Evolutionary conservation across 2,797 vertebrate genomes (phyloP), one percentile per base, ranked within the genome.

Genomic region (Morelia viridis): DNA sequence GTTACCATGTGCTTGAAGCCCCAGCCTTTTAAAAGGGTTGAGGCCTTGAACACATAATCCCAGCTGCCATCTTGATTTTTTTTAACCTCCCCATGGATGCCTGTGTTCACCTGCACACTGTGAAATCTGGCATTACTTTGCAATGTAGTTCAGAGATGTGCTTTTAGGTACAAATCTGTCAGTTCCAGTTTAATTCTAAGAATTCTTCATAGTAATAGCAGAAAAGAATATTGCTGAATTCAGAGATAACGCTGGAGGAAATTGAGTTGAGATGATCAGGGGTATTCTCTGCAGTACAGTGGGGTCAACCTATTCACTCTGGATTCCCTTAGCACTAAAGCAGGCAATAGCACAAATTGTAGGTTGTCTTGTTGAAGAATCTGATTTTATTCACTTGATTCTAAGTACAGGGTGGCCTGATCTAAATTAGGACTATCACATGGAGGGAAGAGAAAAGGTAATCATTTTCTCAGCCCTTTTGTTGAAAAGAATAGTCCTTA

Each of bases 241-340:
- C 62, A 90, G 90, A 17, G 2, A 0, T 60, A 88, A 92, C 11
- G 71, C 89, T 60, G 94, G 94, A 28, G 86, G 91, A 85, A 2
- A 92, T 19, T 71, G 58, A 87, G 3, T 64, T 41, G 0, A 91
- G 89, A 22, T 68, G 50, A 64, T 84, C 19, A 28, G 50, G 7
- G 46, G 46, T 5, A 0, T 22, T 91, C 12, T 35, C 17, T 65
- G 11, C 56, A 61, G 35, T 60, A n/a, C 17, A 31, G 60, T 12
- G 57, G 1, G 68, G 68, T 76, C 68, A 76, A 35, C 68, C 17
- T 76, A 76, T 76, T 80, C 35, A 41, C 35, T 80, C 24, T 80
- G 71, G 71, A 80, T 80, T 80, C 71, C 71, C 19, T 80, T 19
- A 80, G 41, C 41, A 41, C 41, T 46, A 41, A 80, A 80, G 76